Conservation (phyloP, 1,140 invertebrate genomes). For the Aphis craccivora region DNA sequence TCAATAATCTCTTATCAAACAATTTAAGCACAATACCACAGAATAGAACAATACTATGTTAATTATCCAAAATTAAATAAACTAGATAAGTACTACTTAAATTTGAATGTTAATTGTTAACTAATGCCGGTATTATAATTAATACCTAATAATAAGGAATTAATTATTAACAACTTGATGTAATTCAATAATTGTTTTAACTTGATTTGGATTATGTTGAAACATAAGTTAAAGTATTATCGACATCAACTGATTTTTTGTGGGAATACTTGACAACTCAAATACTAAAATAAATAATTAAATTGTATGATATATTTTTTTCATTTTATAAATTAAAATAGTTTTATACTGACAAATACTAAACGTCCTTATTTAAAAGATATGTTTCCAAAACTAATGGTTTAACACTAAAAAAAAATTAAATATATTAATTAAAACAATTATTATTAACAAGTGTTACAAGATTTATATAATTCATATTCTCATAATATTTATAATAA, state of each 20-base stretch:
- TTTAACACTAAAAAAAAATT: not conserved
- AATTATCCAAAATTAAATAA: not conserved
- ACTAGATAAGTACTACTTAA: not conserved
- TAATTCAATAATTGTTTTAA: not conserved
- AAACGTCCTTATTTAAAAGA: not conserved
- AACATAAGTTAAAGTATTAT: not conserved
- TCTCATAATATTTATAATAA: not conserved
- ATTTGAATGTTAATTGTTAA: not conserved
- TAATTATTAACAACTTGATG: not conserved
- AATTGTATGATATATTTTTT: not conserved
- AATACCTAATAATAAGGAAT: not conserved
- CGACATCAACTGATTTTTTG: not conserved
- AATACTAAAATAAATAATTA: not conserved
- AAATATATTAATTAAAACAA: conserved; percentile 14
- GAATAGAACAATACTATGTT: no score
- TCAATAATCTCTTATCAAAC: not conserved
- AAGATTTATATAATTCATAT: conserved; percentile 13
- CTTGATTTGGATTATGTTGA: not conserved
- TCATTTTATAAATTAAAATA: not conserved
- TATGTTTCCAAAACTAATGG: not conserved
- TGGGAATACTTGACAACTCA: not conserved
- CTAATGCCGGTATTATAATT: not conserved
- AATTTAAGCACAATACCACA: not conserved
- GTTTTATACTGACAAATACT: not conserved
- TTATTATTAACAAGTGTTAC: conserved; percentile 17